phyloP scores from a whole-genome alignment of 2,797 vertebrate species.

The Myotis findleyi region DNA sequence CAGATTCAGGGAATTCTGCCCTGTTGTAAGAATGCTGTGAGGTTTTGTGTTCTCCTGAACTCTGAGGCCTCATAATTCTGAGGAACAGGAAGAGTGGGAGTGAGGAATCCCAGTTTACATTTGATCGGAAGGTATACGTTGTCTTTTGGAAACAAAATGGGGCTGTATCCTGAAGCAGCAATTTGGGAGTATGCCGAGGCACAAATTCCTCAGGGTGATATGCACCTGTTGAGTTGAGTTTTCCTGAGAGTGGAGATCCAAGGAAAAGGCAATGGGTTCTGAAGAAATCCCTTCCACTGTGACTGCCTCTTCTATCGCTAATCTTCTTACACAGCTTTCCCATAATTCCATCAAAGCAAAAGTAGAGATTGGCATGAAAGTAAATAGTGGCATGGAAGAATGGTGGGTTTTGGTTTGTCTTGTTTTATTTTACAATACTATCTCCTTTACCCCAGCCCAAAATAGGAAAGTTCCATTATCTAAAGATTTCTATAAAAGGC shows the following conservation, averaged over 20 bases:
- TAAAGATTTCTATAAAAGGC: constrained; percentile 19
- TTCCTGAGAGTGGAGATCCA: neutral
- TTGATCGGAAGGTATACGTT: neutral
- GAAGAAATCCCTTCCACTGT: neutral
- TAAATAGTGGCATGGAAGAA: neutral
- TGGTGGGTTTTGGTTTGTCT: neutral
- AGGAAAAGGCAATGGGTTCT: neutral
- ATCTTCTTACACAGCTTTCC: neutral
- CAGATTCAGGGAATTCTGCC: neutral
- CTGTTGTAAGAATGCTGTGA: neutral
- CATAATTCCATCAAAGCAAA: neutral
- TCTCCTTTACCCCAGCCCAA: neutral
- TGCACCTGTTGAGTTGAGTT: neutral
- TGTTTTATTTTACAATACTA: neutral
- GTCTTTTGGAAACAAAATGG: neutral
- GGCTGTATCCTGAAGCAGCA: neutral
- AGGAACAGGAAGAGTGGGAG: neutral
- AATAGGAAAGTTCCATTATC: constrained; percentile 19
- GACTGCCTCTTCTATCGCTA: neutral
- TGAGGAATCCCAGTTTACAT: neutral
- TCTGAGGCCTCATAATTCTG: neutral
- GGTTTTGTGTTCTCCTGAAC: constrained; percentile 30
- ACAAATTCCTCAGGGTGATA: neutral
- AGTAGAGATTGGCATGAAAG: neutral
- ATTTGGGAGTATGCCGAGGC: neutral